phyloP scores from a whole-genome alignment of 2,888 invertebrate genomes.

The Polymixis flavicincta region DNA sequence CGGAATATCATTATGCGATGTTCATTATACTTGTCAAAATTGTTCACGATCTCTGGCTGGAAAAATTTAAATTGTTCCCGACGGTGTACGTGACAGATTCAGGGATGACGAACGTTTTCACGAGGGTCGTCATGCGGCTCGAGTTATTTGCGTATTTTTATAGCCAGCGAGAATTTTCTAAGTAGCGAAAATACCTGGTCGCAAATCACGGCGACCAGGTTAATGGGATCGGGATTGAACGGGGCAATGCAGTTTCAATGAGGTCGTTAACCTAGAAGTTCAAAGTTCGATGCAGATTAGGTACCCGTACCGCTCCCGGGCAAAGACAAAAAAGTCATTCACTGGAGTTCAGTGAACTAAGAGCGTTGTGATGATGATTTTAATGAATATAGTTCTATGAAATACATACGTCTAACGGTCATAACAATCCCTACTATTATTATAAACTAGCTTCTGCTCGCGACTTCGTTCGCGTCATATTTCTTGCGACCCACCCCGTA shows the following conservation, averaged over 20 bases:
- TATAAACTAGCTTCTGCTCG: no score
- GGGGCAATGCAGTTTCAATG: slow-evolving; percentile 28
- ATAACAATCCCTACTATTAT: no score
- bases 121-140: slow-evolving; percentile 31
- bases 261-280: slow-evolving; percentile 34
- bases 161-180: slow-evolving; percentile 16
- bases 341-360: no score
- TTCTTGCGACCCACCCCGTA: no score
- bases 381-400: no score
- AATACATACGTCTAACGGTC: no score
- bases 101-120: slow-evolving; percentile 41
- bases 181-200: slow-evolving; percentile 8
- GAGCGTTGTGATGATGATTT: no score
- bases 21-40: slow-evolving; percentile 57
- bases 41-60: slow-evolving; percentile 46
- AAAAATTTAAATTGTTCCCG: slow-evolving; percentile 49
- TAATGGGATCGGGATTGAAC: slow-evolving; percentile 25
- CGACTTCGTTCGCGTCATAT: no score
- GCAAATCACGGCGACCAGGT: slow-evolving; percentile 24
- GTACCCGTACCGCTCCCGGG: not conserved
- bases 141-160: slow-evolving; percentile 49
- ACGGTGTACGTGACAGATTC: slow-evolving; percentile 55
- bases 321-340: no score
- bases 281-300: slow-evolving; percentile 15
- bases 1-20: slow-evolving; percentile 43